Conservation (phyloP, 2,888 invertebrate species). For the Electrophaes corylata region DNA sequence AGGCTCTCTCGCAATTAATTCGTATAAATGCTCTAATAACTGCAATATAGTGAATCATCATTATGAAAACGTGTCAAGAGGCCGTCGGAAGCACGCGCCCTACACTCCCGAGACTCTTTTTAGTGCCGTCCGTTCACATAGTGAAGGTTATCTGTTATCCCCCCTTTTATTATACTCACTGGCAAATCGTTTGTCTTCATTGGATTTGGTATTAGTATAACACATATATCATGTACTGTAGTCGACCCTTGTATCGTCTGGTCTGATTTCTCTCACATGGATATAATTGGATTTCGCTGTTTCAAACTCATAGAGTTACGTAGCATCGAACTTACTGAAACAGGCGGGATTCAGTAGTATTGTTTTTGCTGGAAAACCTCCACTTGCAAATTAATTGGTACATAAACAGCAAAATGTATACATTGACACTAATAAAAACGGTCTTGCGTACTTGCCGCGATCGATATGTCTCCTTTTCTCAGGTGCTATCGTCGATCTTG, state of each 20-base stretch:
- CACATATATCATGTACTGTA: constrained; percentile 32
- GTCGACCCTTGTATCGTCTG: constrained; percentile 20
- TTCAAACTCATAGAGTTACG: constrained; percentile 43
- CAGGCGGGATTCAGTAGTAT: constrained; percentile 45
- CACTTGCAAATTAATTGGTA: constrained; percentile 44
- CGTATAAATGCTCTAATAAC: constrained; percentile 57
- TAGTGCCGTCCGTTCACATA: constrained; percentile 27
- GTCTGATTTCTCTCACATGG: constrained; percentile 38
- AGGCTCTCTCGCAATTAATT: constrained; percentile 46
- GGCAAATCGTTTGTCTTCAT: constrained; percentile 39
- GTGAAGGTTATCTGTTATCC: constrained; percentile 15
- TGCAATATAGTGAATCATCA: constrained; percentile 64
- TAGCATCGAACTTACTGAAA: constrained; percentile 46
- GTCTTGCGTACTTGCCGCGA: neutral
- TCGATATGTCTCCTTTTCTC: constrained; percentile 12
- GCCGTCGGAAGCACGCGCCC: constrained; percentile 52
- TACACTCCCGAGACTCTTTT: constrained; percentile 38
- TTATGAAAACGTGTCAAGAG: constrained; percentile 69
- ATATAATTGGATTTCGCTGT: constrained; percentile 52
- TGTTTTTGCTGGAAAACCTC: constrained; percentile 49
- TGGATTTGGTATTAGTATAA: constrained; percentile 33
- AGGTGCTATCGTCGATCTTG: constrained; percentile 31
- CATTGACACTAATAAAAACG: constrained; percentile 11
- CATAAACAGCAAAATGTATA: constrained; percentile 16
- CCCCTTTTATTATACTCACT: constrained; percentile 59